Evolutionary conservation across 2,113 vertebrate species (phyloP).

Genomic region (Bubo blakistoni): DNA sequence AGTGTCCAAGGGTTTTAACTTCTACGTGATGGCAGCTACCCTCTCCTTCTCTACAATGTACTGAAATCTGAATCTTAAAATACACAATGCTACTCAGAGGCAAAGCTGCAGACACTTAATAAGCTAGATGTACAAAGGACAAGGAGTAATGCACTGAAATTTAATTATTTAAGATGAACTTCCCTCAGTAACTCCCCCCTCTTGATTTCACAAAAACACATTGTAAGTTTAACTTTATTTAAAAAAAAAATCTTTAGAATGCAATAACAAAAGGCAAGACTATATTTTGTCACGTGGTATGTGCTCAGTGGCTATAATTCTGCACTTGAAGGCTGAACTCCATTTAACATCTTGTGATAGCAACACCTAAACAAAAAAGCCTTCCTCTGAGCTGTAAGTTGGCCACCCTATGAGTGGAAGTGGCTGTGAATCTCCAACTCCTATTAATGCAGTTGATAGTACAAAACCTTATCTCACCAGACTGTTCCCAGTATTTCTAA

Average conservation of each 20-base stretch:
- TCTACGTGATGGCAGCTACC: neutral
- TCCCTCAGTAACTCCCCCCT: neutral
- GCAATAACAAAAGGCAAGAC: neutral
- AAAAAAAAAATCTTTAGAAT: neutral
- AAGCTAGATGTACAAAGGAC: neutral
- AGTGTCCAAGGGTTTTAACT: neutral
- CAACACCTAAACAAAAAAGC: neutral
- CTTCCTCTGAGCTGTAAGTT: neutral
- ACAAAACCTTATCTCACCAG: neutral
- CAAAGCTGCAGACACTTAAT: neutral
- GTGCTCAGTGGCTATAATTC: neutral
- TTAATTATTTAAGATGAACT: neutral
- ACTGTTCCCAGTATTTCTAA: neutral
- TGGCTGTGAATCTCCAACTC: neutral
- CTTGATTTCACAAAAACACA: neutral
- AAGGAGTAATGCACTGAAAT: neutral
- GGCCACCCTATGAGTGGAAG: neutral
- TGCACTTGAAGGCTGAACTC: neutral
- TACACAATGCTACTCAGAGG: neutral
- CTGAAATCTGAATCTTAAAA: neutral
- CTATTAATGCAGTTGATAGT: neutral
- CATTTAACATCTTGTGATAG: neutral
- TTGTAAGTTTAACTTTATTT: neutral
- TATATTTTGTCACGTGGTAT: neutral
- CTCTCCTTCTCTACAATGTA: neutral